These are phyloP conservation scores for Pseudorasbora parva DNA, from an alignment of 2,113 vertebrate genomes.

Conservation along the genomic window DNA sequence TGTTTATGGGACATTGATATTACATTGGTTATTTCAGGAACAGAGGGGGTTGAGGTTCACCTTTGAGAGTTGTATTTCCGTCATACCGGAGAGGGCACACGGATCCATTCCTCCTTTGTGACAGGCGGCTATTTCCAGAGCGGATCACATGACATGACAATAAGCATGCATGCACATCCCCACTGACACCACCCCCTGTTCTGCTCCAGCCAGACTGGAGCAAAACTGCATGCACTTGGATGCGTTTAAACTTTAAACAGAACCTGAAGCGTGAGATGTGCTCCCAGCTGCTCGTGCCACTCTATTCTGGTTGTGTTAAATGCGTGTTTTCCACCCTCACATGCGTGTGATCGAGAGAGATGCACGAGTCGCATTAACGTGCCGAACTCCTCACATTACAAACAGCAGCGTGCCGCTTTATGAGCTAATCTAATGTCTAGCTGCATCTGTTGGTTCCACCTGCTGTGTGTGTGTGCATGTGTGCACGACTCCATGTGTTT, in stretches of 20 bases:
- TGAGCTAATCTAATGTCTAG: conserved; percentile 39
- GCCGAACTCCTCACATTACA: conserved; percentile 39
- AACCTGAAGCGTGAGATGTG: background rate
- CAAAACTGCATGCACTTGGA: conserved; percentile 40
- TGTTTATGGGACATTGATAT: conserved; percentile 34
- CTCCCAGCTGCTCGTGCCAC: background rate
- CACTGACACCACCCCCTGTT: background rate
- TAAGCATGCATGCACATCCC: conserved; percentile 27
- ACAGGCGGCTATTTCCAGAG: conserved; percentile 56
- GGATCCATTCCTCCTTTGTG: conserved; percentile 51
- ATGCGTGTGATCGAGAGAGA: conserved; percentile 5
- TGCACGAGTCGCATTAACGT: conserved; percentile 31
- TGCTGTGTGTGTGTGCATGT: conserved; percentile 47
- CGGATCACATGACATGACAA: conserved; percentile 58
- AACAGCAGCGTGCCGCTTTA: background rate
- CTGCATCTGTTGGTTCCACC: conserved; percentile 49
- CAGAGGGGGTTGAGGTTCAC: conserved; percentile 47
- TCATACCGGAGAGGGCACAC: conserved; percentile 47
- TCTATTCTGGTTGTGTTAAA: conserved; percentile 26
- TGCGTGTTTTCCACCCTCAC: conserved; percentile 14
- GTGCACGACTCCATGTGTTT: conserved; percentile 21
- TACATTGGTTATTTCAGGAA: conserved; percentile 40
- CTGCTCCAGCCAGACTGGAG: conserved; percentile 43
- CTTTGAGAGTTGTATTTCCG: conserved; percentile 48
- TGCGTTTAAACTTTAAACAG: conserved; percentile 59